Percentiles rank a stretch among this genome's conserved stretches.
Evolutionary conservation across 2,888 invertebrate genomes (phyloP).

Genomic region (Ellobium chinense): DNA sequence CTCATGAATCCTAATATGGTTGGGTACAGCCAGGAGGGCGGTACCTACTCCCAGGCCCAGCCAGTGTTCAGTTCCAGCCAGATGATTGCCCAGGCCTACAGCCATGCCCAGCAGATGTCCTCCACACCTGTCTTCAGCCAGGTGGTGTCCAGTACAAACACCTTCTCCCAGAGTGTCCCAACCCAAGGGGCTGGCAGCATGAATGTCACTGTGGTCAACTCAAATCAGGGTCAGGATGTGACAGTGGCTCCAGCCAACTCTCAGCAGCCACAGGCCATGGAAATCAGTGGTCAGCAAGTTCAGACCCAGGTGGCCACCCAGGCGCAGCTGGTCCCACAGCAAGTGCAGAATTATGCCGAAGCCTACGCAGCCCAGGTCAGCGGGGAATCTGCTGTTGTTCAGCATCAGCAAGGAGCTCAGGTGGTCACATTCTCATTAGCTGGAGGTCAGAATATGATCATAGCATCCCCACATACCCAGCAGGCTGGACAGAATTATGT

Average conservation of each 20-base stretch:
- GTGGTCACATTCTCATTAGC: slow-evolving; percentile 49
- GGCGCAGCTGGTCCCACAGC: slow-evolving; percentile 19
- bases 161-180: slow-evolving; percentile 36
- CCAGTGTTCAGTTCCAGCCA: slow-evolving; percentile 47
- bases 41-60: slow-evolving; percentile 33
- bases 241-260: not conserved
- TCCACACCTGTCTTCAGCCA: slow-evolving; percentile 36
- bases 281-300: slow-evolving; percentile 40
- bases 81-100: slow-evolving; percentile 54
- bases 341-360: slow-evolving; percentile 38
- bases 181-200: slow-evolving; percentile 45
- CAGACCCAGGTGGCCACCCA: slow-evolving; percentile 27
- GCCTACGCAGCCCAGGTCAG: slow-evolving; percentile 30
- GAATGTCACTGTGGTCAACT: slow-evolving; percentile 43
- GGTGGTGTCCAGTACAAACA: slow-evolving; percentile 43
- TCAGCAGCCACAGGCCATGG: slow-evolving; percentile 44
- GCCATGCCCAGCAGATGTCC: slow-evolving; percentile 52
- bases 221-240: slow-evolving; percentile 35
- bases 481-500: slow-evolving; percentile 49
- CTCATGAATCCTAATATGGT: slow-evolving; percentile 50
- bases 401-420: slow-evolving; percentile 40
- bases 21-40: slow-evolving; percentile 46
- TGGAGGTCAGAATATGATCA: slow-evolving; percentile 52
- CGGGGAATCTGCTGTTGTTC: slow-evolving; percentile 30
- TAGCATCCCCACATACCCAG: slow-evolving; percentile 51